These are phyloP conservation scores for Saxicola maurus DNA, from an alignment of 2,797 vertebrate species.

Conservation along the genomic window DNA sequence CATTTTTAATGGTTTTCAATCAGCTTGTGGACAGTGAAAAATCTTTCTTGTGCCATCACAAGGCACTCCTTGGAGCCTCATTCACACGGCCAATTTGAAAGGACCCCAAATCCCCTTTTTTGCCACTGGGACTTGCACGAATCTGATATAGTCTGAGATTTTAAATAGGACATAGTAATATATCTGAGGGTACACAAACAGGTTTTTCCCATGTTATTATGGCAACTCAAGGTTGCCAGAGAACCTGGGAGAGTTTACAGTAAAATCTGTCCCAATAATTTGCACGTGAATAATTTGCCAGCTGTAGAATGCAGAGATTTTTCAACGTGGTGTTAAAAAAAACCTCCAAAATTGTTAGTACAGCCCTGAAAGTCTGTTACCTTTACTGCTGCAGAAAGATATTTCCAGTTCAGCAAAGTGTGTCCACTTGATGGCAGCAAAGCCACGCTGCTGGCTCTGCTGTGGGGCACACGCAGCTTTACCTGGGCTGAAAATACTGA, in stretches of 20 bases:
- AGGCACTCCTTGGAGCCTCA: not conserved
- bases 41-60: not conserved
- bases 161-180: not conserved
- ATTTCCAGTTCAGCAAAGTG: not conserved
- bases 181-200: not conserved
- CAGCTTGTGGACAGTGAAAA: not conserved
- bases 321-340: not conserved
- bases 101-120: not conserved
- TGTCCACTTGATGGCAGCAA: slow-evolving; percentile 59
- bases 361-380: not conserved
- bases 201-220: not conserved
- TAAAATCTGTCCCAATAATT: not conserved
- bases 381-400: not conserved
- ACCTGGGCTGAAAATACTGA: not conserved
- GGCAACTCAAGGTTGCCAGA: not conserved
- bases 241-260: not conserved
- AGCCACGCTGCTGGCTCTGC: not conserved
- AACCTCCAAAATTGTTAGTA: not conserved
- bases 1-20: not conserved
- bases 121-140: not conserved
- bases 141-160: not conserved
- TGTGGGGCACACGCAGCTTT: accelerated
- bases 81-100: not conserved
- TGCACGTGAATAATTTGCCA: not conserved
- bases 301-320: not conserved